Base-by-base conservation (phyloP, 2,888 invertebrate genomes). In the Polylopha cassiicola region DNA sequence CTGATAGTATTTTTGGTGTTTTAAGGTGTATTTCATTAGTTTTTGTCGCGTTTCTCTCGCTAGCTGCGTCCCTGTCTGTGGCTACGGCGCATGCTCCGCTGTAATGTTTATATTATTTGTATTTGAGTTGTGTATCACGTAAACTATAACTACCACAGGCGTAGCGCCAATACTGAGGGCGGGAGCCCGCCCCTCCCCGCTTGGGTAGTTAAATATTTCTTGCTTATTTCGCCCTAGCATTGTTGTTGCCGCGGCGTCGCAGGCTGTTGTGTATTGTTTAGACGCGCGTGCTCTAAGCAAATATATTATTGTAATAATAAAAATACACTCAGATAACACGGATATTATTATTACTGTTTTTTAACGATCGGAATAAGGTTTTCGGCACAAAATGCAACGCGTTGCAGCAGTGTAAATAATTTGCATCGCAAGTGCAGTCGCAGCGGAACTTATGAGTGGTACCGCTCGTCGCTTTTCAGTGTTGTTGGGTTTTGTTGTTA, bases 21-120 rank as follows among this genome's bases (percentile, higher is more conserved):
- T 30, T 41, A 18, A 22, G 13, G 31, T 16, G 34, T 10, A 15
- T 41, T 34, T 39, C 27, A 11, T 9, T 37, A 14, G 28, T 20
- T 33, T 34, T 43, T 37, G 28, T 11, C 21, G 8, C 11, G 37
- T 8, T 39, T 23, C 37, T 29, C 36, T 42, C 37, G 47, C 50
- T 76, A 55, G 61, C 54, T 56, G 55, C 65, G 68, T 84, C 84
- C 58, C 75, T 65, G 68, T 84, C 82, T 63, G 69, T 48, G 21
- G 44, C 50, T 48, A 80, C 64, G 42, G 85, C 85, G 82, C 85
- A 85, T 85, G 85, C 85, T 73, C 82, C 50, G 76, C 57, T 66
- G 76, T 76, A 80, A 84, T 86, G 86, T 86, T 86, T 86, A 86
- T 86, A 86, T 86, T 86, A 86, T 86, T 86, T 86, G 86, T 86